Base-by-base conservation (phyloP, 2,797 vertebrate genomes). In the Gymnopithys bicolor region DNA sequence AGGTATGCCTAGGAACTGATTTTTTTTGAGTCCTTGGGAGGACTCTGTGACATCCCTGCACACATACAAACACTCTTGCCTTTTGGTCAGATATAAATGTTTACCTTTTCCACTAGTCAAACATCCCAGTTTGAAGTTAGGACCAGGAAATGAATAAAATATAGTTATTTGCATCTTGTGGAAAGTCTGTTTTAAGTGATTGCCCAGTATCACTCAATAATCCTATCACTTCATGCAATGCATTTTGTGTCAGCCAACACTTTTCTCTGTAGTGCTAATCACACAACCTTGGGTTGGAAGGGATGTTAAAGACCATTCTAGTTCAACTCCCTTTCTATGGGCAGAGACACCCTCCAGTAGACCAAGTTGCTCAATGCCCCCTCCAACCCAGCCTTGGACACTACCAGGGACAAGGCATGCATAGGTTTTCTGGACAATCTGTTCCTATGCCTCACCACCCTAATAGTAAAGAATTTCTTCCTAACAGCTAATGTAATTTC, bases 311-410 rank as follows among this genome's bases (percentile, higher is more conserved):
- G 30, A 32, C 19, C 48, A 22, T 5, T 5, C 25, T 23, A 8
- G 13, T 8, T 66, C 52, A 41, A 12, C 8, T 15, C 0, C 0
- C 2, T 17, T 6, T 46, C 15, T 30, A 19, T 52, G 18, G 14
- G 12, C 10, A 66, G 30, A 39, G 8, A 30, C 30, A 33, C 5
- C 4, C 41, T 23, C 13, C 19, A 19, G n/a, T 17, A 19, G 10
- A 27, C 14, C 45, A 58, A 19, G 12, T 37, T 23, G 10, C 59
- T 51, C 32, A 24, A 45, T 51, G 3, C 13, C 19, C 16, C 30
- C 32, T 28, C 19, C 46, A 48, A 1, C 6, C 7, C 35, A 39
- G 33, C 52, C 33, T 71, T 3, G 0, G 53, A 48, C 30, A 28
- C 11, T 71, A 53, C 9, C 39, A 84, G 52, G 33, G 66, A 37